A percentile compares a stretch with the other conserved stretches of the same genome.
phyloP scores from a whole-genome alignment of 2,797 vertebrate species.

The Melanotaenia pygmaea region DNA sequence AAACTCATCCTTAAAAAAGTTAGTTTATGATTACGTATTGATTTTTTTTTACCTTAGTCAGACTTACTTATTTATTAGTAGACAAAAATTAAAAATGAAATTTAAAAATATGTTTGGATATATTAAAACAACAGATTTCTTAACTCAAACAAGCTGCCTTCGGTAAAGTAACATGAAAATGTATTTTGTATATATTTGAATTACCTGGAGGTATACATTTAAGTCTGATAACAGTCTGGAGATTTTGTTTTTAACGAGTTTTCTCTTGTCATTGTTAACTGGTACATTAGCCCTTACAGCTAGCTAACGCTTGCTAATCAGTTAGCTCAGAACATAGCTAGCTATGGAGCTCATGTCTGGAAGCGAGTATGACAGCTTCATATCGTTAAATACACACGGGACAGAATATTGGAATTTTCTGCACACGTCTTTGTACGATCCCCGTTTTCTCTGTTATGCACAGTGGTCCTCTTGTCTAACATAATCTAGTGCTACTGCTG shows the following conservation, averaged over 20 bases:
- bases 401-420: not conserved
- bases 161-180: too few relatives aligned
- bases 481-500: not conserved
- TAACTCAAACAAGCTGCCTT: rapidly evolving
- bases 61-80: not conserved
- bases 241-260: not conserved
- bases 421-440: rapidly evolving
- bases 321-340: constrained; percentile 43
- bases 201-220: rapidly evolving
- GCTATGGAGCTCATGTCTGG: constrained; percentile 14
- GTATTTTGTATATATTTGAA: not conserved
- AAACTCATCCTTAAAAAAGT: too few relatives aligned
- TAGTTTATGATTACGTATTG: too few relatives aligned
- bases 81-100: not conserved
- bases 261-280: constrained; percentile 67
- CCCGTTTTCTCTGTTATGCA: not conserved
- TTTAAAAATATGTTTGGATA: not conserved
- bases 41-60: too few relatives aligned
- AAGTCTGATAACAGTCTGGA: not conserved
- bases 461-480: not conserved
- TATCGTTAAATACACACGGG: not conserved
- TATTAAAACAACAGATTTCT: not conserved
- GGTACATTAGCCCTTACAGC: constrained; percentile 57
- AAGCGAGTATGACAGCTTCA: constrained; percentile 51
- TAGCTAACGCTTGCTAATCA: constrained; percentile 60